Evolutionary conservation across 2,113 vertebrate species (phyloP).

Genomic region (Callipepla squamata): DNA sequence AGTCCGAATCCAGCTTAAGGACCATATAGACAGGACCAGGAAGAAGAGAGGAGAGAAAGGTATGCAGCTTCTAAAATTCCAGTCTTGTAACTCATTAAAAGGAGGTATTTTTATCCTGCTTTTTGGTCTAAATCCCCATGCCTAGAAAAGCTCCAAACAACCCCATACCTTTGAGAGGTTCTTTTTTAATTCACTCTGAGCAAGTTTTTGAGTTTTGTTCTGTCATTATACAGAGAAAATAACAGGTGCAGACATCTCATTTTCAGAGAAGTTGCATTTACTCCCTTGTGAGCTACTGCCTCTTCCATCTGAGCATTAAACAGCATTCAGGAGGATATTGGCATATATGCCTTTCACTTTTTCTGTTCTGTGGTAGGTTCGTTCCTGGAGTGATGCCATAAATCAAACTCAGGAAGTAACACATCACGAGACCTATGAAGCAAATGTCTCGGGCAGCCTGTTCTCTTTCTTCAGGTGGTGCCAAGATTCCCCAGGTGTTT

Average conservation of each 20-base stretch:
- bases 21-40: conserved; percentile 97
- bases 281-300: background rate
- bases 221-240: background rate
- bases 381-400: background rate
- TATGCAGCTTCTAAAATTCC: conserved; percentile 59
- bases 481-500: background rate
- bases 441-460: background rate
- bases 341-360: background rate
- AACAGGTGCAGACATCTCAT: background rate
- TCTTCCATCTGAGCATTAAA: background rate
- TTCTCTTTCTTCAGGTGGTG: background rate
- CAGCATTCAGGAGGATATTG: background rate
- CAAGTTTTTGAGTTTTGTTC: background rate
- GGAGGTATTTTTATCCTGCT: background rate
- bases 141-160: background rate
- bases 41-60: conserved; percentile 99
- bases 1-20: conserved; percentile 98
- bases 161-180: background rate
- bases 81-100: background rate
- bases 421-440: background rate
- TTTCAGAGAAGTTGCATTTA: background rate
- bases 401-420: background rate
- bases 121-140: background rate
- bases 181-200: background rate
- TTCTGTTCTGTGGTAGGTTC: background rate